Conservation (phyloP, 2,113 vertebrate species). For the Rhizomys pruinosus region DNA sequence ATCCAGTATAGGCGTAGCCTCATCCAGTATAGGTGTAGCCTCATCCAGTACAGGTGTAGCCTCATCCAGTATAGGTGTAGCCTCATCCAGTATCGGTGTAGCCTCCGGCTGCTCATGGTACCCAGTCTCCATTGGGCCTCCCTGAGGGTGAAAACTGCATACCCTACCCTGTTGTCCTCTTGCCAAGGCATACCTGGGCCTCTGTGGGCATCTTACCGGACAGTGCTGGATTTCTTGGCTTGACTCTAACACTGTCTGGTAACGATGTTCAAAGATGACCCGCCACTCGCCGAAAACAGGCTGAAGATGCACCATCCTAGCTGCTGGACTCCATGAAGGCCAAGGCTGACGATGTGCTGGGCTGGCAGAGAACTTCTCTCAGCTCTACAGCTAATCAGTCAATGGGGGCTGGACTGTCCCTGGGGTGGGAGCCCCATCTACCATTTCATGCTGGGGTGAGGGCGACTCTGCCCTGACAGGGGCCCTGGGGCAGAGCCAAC, state of each 20-base stretch:
- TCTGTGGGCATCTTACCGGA: conserved; percentile 98
- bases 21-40: too few species aligned
- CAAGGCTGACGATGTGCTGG: neutral
- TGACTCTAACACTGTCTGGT: conserved; percentile 99
- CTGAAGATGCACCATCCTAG: conserved; percentile 36
- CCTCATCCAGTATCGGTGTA: too few species aligned
- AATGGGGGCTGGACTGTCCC: neutral
- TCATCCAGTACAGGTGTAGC: too few species aligned
- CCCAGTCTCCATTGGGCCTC: neutral
- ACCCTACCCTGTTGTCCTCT: neutral
- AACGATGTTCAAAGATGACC: conserved; percentile 98
- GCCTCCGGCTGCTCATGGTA: neutral
- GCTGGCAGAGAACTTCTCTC: neutral
- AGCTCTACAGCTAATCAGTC: neutral
- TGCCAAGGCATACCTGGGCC: conserved; percentile 83
- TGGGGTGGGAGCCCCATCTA: neutral
- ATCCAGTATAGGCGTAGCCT: too few species aligned
- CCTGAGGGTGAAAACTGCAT: neutral
- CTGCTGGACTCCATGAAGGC: neutral
- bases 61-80: too few species aligned
- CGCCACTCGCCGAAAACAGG: conserved; percentile 36
- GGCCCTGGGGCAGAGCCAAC: neutral
- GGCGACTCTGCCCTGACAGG: neutral
- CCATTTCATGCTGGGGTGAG: neutral
- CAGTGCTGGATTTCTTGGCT: conserved; percentile 97